Base-by-base conservation (phyloP, 2,888 invertebrate genomes). In the Ophion ellenae region DNA sequence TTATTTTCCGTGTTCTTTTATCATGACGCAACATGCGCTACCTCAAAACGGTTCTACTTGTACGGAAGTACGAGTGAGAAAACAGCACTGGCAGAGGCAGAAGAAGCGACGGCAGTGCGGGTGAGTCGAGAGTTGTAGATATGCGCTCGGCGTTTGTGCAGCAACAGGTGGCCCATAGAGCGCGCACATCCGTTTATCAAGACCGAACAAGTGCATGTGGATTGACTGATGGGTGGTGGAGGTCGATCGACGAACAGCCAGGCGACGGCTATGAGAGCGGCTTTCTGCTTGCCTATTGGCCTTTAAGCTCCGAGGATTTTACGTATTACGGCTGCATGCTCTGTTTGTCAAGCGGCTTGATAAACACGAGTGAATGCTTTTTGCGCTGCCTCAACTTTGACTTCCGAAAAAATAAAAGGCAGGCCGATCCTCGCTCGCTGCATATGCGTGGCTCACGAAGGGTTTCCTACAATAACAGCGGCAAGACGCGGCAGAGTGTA, bases 131-230 rank as follows among this genome's bases (percentile, higher is more conserved):
- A 86, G 82, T 89, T 87, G 88, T 88, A 90, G 90, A 91, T 90
- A 91, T 90, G 89, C 89, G 90, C 89, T 93, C 91, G 91, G 90
- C 93, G 92, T 92, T 83, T 81, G 81, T 81, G 81, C 81, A 78
- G 92, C 94, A 94, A 94, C 94, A 94, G 93, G 94, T 94, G 93
- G 93, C 92, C 93, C 92, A 93, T 94, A 93, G 93, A 94, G 91
- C 92, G 91, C 91, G 92, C 93, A 94, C 93, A 92, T 93, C 93
- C 94, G 93, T 93, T 94, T 94, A 94, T 93, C 94, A 93, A 93
- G 93, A 92, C 92, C 93, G 93, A 94, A 94, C 93, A 92, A 94
- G 93, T 94, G 93, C 91, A 93, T 93, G 93, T 91, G 92, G 92
- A 94, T 94, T 94, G 94, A 94, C 93, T 93, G 94, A 94, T 93